These are phyloP conservation scores for Berghia stephanieae DNA, from an alignment of 1,140 invertebrate genomes.

Conservation along the genomic window DNA sequence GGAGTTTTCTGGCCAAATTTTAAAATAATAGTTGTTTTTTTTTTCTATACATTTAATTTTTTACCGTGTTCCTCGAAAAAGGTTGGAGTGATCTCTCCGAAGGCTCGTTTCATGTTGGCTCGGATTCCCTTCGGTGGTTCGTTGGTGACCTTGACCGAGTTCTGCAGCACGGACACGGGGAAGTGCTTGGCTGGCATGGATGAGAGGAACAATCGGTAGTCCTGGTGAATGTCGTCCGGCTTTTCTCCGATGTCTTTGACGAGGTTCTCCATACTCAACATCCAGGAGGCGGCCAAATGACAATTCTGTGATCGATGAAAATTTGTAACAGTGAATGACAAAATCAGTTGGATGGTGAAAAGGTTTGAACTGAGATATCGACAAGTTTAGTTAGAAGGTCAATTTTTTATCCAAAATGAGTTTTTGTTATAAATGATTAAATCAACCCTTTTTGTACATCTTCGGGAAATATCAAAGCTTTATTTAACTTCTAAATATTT, in stretches of 20 bases:
- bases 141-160: slow-evolving; percentile 69
- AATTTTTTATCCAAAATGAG: no score
- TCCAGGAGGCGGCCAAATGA: slow-evolving; percentile 68
- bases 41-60: no score
- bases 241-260: slow-evolving; percentile 63
- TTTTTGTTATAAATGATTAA: no score
- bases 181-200: slow-evolving; percentile 67
- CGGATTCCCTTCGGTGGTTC: slow-evolving; percentile 69
- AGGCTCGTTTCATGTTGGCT: slow-evolving; percentile 77
- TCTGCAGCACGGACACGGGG: slow-evolving; percentile 67
- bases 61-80: slow-evolving; percentile 84
- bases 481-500: no score
- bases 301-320: slow-evolving; percentile 67
- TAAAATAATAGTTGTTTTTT: no score
- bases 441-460: no score
- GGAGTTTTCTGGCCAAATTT: no score
- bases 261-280: slow-evolving; percentile 65
- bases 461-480: no score
- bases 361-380: no score
- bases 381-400: no score
- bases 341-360: no score
- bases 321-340: no score
- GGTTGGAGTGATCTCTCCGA: slow-evolving; percentile 61
- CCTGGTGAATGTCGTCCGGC: slow-evolving; percentile 60
- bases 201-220: slow-evolving; percentile 66